These are phyloP conservation scores for Hirtodrosophila alboralis DNA, from an alignment of 2,888 invertebrate species.

Conservation along the genomic window DNA sequence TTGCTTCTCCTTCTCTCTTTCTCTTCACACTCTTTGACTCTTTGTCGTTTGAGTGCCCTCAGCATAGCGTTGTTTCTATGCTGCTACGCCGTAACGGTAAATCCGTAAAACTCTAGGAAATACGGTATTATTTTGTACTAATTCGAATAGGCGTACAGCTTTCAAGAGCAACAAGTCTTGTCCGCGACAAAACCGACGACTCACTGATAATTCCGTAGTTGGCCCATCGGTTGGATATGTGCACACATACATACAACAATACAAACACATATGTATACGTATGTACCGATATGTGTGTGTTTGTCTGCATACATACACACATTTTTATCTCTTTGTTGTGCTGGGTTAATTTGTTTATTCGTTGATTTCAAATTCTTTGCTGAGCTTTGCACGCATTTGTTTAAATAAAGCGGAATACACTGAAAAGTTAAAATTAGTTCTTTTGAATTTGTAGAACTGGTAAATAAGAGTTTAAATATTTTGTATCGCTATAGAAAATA, in stretches of 20 bases:
- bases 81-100: conserved; percentile 71
- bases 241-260: not conserved
- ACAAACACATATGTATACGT: not conserved
- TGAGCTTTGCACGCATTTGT: conserved; percentile 63
- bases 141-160: conserved; percentile 75
- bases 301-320: not conserved
- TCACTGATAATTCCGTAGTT: conserved; percentile 43
- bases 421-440: conserved; percentile 1
- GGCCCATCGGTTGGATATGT: conserved; percentile 14
- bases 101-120: conserved; percentile 77
- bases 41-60: conserved; percentile 26
- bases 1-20: not conserved
- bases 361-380: conserved; percentile 51
- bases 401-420: conserved; percentile 57
- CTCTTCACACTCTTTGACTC: not conserved
- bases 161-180: conserved; percentile 31
- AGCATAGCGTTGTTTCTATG: conserved; percentile 38
- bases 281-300: not conserved
- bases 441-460: too few relatives aligned
- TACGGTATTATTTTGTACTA: conserved; percentile 81
- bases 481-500: too few relatives aligned
- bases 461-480: too few relatives aligned
- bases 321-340: conserved; percentile 43
- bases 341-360: conserved; percentile 65
- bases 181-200: not conserved